Evolutionary conservation across 2,888 invertebrate genomes (phyloP), one percentile per base, ranked within the genome.

Genomic region (Candidula unifasciata): DNA sequence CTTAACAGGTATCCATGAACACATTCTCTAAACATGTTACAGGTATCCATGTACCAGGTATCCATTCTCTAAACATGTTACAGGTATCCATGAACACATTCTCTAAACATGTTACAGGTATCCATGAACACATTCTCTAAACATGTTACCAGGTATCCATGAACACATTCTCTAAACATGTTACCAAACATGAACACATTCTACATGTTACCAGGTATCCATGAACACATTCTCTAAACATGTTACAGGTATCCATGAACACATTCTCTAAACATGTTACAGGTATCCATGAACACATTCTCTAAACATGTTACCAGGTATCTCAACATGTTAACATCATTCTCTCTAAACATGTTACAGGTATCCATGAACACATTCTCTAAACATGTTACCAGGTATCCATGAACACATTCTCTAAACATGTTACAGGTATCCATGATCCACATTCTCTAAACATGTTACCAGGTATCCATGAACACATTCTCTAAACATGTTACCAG

Each of bases 1-100:
- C n/a, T 18, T 33, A 33, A 1, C 27, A 84, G 84, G 80, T 52
- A 95, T 96, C 86, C 96, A 96, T 24, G 52, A 30, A 57, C 16
- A 30, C n/a, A 30, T 66, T 33, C 18, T 30, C n/a, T 5, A 30
- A 27, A 30, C 18, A n/a, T 79, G 27, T 18, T 33, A 33, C 6
- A 84, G 84, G 80, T 52, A 95, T 96, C 86, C 96, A 96, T 92
- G 95, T 96, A 90, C 95, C n/a, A n/a, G n/a, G n/a, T n/a, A n/a
- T n/a, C n/a, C n/a, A 30, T 66, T 33, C 18, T 30, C n/a, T 5
- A 30, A 27, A 30, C 18, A n/a, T 79, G 27, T 18, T 33, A 33
- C 6, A 84, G 84, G 80, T 52, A 95, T 96, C 86, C 96, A 96
- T 24, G 52, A 30, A 57, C 16, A 30, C n/a, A 30, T 66, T 33